phyloP scores from a whole-genome alignment of 2,888 invertebrate species.

The Molanna angustata region DNA sequence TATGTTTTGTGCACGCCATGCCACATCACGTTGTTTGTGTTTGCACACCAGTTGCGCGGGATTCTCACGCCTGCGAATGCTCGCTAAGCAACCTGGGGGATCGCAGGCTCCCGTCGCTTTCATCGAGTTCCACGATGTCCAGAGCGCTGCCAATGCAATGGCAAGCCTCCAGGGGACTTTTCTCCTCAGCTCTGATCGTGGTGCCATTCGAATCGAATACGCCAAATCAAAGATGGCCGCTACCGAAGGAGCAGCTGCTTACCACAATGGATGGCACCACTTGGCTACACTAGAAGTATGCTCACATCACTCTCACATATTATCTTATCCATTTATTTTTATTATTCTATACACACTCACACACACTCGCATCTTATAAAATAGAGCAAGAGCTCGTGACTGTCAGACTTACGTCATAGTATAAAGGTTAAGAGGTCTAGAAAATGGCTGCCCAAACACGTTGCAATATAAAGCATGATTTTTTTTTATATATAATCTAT shows the following conservation, averaged over 20 bases:
- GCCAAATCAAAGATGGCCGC: slow-evolving; percentile 99
- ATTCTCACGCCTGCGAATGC: slow-evolving; percentile 96
- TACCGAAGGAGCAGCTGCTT: slow-evolving; percentile 53
- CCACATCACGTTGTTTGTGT: slow-evolving; percentile 34
- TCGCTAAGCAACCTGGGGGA: slow-evolving; percentile 66
- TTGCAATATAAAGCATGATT: too few relatives aligned
- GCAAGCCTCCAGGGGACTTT: slow-evolving; percentile 93
- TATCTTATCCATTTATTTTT: not conserved
- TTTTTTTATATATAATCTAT: too few relatives aligned
- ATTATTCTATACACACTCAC: not conserved
- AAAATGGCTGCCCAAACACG: too few relatives aligned
- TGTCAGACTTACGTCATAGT: too few relatives aligned
- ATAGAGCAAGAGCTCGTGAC: too few relatives aligned
- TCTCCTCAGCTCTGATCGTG: slow-evolving; percentile 93
- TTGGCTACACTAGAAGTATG: slow-evolving; percentile 33
- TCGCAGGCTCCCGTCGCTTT: slow-evolving; percentile 84
- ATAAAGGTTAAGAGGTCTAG: too few relatives aligned
- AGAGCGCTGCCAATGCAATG: slow-evolving; percentile 90
- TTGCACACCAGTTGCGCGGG: slow-evolving; percentile 84
- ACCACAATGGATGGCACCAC: slow-evolving; percentile 53
- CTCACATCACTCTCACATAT: slow-evolving; percentile 4
- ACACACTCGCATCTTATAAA: too few relatives aligned
- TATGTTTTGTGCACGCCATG: slow-evolving; percentile 38
- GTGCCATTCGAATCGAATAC: slow-evolving; percentile 97
- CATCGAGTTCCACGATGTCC: slow-evolving; percentile 94